A percentile compares a stretch with the other conserved stretches of the same genome.
phyloP scores from a whole-genome alignment of 1,140 invertebrate genomes.

The Zaprionus inermis region DNA sequence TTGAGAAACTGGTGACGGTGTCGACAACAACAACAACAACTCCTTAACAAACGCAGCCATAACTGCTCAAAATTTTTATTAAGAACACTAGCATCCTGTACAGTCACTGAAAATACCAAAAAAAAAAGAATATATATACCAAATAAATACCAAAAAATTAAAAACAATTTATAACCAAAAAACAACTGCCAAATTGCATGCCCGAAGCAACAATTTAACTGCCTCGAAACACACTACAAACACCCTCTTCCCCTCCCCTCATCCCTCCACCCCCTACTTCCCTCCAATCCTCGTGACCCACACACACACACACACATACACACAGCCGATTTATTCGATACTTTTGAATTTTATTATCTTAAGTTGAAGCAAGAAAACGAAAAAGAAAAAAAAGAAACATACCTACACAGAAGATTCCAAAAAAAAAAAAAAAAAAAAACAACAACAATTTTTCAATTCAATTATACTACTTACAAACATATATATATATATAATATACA shows the following conservation, averaged over 20 bases:
- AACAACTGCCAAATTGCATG: neutral
- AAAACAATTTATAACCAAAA: slow-evolving; percentile 1
- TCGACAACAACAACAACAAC: slow-evolving; percentile 9
- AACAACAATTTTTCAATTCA: slow-evolving; percentile 30
- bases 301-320: slow-evolving; percentile 14
- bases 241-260: slow-evolving; percentile 3
- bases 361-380: slow-evolving; percentile 34
- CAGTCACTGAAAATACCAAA: slow-evolving; percentile 35
- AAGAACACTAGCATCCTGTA: slow-evolving; percentile 29
- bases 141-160: slow-evolving; percentile 7
- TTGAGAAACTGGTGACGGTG: slow-evolving; percentile 36
- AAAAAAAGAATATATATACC: slow-evolving; percentile 29
- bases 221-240: slow-evolving; percentile 21
- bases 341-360: slow-evolving; percentile 38
- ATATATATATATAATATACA: slow-evolving; percentile 24
- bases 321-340: slow-evolving; percentile 35
- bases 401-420: neutral
- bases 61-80: slow-evolving; percentile 31
- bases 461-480: slow-evolving; percentile 35
- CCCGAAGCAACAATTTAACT: slow-evolving; percentile 22
- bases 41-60: slow-evolving; percentile 15
- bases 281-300: slow-evolving; percentile 2
- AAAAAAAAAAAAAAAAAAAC: neutral
- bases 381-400: slow-evolving; percentile 1
- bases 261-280: neutral